Evolutionary conservation across 2,888 invertebrate species (phyloP), one percentile per base, ranked within the genome.

Genomic region (Watsonalla cultraria): DNA sequence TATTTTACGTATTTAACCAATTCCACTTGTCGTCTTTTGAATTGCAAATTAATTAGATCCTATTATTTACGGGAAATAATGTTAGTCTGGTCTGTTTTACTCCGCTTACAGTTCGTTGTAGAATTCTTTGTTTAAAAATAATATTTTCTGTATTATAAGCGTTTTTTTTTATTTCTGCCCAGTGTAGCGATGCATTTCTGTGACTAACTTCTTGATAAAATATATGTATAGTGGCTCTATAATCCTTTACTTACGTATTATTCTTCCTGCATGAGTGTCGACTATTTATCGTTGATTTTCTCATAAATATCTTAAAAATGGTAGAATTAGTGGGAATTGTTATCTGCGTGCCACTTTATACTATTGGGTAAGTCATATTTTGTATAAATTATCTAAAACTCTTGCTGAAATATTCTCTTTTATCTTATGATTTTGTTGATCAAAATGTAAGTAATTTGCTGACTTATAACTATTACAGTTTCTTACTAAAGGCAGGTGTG

Each of bases 261-360:
- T 11, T 2, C 11, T 11, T 11, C 11, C 11, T 50, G 46, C 56
- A 54, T 52, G 42, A 45, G 42, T 62, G 53, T 60, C 62, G 59
- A 60, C 49, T 51, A 48, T 54, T 53, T 52, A 60, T 56, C 49
- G 56, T 13, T 24, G 24, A 5, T 47, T 35, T 54, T 54, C 24
- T 47, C 49, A 56, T 51, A 55, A 53, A 47, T 56, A 60, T 74
- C 37, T 14, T 15, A 15, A 15, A 1, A 62, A 82, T 81, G 81
- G 56, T 79, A 62, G 70, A 79, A 51, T 57, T 73, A 39, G 52
- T 60, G 58, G 81, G 82, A 68, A 61, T 84, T 45, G 56, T 78
- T 53, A 70, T 84, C 61, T 76, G 77, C 62, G 70, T 82, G 64
- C 78, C 76, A 62, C 55, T 85, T 9, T 86, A 87, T 56, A 61